Evolutionary conservation across 2,888 invertebrate species (phyloP), one percentile per base, ranked within the genome.

Genomic region (Trachelus iudaicus): DNA sequence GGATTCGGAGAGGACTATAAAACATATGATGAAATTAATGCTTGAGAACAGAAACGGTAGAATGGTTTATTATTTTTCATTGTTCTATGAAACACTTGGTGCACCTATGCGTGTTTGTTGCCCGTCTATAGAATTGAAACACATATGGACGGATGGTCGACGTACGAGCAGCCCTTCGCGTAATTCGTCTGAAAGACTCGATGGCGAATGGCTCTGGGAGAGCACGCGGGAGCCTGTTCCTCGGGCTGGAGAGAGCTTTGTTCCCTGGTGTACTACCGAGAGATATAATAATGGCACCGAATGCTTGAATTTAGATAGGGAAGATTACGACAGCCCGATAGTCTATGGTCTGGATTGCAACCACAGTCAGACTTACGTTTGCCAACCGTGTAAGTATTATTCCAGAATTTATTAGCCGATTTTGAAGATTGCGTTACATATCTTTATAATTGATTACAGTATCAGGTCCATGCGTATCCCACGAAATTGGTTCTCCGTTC

Each of bases 281-380:
- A 68, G 76, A 71, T 15, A 75, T 33, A 31, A 34, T 4, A 33
- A 79, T 34, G 79, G 77, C 23, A 69, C 78, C 11, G 78, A 82
- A 68, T 87, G 86, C 75, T 79, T 87, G 73, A 87, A 87, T 79
- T 79, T 87, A 75, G 86, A 87, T 76, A 74, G 85, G 30, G 83
- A 84, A 71, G 82, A 83, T 80, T 76, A 79, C 13, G 73, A 83
- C 71, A 75, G 81, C n/a, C 84, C 83, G 1, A 76, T 87, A 13
- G 80, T 87, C 11, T 86, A 87, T 75, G 85, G 84, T 30, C 81
- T 87, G 4, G 77, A 81, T 1, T 87, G 87, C 35, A 75, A 79
- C 31, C 82, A 79, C 11, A 78, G 78, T 35, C 86, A 85, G 79
- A 37, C 77, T 3, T 85, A 83, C 75, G 80, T 87, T 33, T 87